Evolutionary conservation across 2,113 vertebrate species (phyloP).

Genomic region (Rattus norvegicus): GRCr8 NC_086026.1:129344001-129344500

Average conservation of each 20-base stretch:
- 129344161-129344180: not conserved
- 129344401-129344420: too few species aligned
- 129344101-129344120: not conserved
- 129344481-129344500: not conserved
- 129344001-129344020: not conserved
- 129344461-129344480: not conserved
- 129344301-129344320: not conserved
- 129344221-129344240: not conserved
- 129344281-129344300: not conserved
- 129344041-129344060: not conserved
- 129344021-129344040: too few species aligned
- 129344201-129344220: not conserved
- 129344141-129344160: not conserved
- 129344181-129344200: not conserved
- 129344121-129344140: not conserved
- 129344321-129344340: too few species aligned
- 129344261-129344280: not conserved
- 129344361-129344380: not conserved
- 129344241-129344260: not conserved
- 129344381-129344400: not conserved
- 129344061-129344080: not conserved
- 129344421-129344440: not conserved
- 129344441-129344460: accelerated
- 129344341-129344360: not conserved
- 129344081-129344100: not conserved